These are phyloP conservation scores for Halocynthia roretzi DNA, from an alignment of 23 tunicate genomes.

Conservation along the genomic window DNA sequence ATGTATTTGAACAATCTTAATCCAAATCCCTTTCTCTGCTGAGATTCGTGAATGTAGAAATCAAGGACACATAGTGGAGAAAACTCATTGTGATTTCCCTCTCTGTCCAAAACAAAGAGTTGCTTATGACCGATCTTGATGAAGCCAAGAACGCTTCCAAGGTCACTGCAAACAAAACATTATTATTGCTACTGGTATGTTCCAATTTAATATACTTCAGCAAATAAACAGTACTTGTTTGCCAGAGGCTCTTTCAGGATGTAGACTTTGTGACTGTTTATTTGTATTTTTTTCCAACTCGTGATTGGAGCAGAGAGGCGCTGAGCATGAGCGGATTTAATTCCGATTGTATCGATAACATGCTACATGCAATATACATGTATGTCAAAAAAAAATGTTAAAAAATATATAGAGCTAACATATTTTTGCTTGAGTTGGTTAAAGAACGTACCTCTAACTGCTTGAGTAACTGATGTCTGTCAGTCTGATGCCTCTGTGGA, in stretches of 20 bases:
- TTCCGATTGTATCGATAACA: constrained; percentile 60
- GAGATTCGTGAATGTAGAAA: constrained; percentile 89
- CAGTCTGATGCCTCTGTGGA: background rate
- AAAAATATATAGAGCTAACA: no score
- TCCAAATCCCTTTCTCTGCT: constrained; percentile 84
- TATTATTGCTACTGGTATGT: background rate
- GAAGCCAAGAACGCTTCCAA: constrained; percentile 73
- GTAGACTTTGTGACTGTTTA: constrained; percentile 56
- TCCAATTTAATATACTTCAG: background rate
- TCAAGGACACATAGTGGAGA: constrained; percentile 89
- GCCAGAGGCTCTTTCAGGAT: constrained; percentile 38
- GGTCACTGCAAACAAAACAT: constrained; percentile 31
- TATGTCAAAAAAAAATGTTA: no score
- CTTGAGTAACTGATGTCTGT: background rate
- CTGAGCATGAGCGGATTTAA: constrained; percentile 76
- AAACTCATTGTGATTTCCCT: constrained; percentile 78
- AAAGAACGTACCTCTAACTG: background rate
- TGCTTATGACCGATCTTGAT: constrained; percentile 78
- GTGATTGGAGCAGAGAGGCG: constrained; percentile 65
- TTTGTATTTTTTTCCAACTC: constrained; percentile 41
- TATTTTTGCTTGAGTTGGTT: no score
- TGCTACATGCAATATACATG: constrained; percentile 14
- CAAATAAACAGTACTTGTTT: constrained; percentile 40
- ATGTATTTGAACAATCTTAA: constrained; percentile 68
- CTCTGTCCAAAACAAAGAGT: constrained; percentile 68